Percentiles rank a stretch among this genome's conserved stretches.
These are phyloP conservation scores for Ochotona princeps DNA, from an alignment of 2,113 vertebrate genomes.

Conservation along the genomic window DNA sequence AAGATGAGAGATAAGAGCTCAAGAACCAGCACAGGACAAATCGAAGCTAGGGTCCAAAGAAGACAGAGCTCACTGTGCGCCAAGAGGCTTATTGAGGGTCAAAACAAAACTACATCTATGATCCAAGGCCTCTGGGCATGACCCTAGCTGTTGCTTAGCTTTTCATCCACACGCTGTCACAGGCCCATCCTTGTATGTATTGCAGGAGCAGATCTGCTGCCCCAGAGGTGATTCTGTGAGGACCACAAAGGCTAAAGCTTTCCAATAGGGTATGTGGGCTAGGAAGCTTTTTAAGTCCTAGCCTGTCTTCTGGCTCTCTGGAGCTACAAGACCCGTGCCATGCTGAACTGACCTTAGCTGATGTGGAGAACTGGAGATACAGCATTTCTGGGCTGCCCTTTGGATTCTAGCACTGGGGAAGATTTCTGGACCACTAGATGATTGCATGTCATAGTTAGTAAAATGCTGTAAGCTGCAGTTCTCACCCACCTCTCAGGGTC, in stretches of 20 bases:
- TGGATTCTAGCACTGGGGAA: neutral
- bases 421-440: neutral
- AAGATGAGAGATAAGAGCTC: neutral
- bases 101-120: neutral
- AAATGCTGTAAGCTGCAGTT: neutral
- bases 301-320: neutral
- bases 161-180: neutral
- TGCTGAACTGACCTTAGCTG: neutral
- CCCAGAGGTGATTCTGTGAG: neutral
- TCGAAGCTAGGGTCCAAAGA: neutral
- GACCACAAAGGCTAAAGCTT: too few species aligned
- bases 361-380: neutral
- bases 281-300: rapidly evolving
- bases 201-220: neutral
- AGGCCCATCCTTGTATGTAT: neutral
- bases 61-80: neutral
- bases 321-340: rapidly evolving
- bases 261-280: neutral
- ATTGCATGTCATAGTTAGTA: neutral
- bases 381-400: neutral
- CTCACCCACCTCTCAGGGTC: neutral
- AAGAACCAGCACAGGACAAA: neutral
- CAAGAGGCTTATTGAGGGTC: neutral
- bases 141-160: neutral
- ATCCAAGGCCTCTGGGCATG: neutral